Evolutionary conservation across 2,113 vertebrate species (phyloP).

Genomic region (Thryonomys swinderianus): DNA sequence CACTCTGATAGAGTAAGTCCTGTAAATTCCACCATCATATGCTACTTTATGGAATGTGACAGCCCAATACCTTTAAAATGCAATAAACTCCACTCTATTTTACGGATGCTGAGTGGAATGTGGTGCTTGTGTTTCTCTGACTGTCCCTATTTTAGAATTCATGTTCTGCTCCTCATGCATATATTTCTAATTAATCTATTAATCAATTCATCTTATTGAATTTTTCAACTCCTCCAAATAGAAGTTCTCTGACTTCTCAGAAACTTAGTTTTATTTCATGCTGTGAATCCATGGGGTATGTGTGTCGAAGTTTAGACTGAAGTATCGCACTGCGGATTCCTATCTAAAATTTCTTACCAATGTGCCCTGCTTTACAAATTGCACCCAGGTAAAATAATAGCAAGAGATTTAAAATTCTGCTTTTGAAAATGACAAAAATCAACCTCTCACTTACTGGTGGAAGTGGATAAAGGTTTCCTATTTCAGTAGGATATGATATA

Average conservation of each 20-base stretch:
- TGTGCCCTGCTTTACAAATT: neutral
- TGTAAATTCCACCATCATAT: neutral
- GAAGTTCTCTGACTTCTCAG: neutral
- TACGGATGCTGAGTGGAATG: neutral
- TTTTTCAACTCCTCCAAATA: neutral
- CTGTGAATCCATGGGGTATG: neutral
- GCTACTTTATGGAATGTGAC: neutral
- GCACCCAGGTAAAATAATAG: neutral
- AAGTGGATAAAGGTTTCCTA: neutral
- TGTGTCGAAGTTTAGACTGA: neutral
- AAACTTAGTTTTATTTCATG: neutral
- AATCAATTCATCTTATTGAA: neutral
- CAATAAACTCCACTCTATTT: neutral
- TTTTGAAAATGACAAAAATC: neutral
- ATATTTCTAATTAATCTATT: conserved; percentile 11
- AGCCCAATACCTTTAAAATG: neutral
- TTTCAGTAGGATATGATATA: neutral
- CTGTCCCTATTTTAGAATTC: neutral
- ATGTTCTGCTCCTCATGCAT: neutral
- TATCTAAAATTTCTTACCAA: neutral
- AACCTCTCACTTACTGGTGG: neutral
- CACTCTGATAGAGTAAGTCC: neutral
- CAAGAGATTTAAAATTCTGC: neutral
- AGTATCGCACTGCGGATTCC: neutral
- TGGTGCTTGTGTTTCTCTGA: neutral